Conservation (phyloP, 2,113 vertebrate species). For the Campylomormyrus numenius region DNA sequence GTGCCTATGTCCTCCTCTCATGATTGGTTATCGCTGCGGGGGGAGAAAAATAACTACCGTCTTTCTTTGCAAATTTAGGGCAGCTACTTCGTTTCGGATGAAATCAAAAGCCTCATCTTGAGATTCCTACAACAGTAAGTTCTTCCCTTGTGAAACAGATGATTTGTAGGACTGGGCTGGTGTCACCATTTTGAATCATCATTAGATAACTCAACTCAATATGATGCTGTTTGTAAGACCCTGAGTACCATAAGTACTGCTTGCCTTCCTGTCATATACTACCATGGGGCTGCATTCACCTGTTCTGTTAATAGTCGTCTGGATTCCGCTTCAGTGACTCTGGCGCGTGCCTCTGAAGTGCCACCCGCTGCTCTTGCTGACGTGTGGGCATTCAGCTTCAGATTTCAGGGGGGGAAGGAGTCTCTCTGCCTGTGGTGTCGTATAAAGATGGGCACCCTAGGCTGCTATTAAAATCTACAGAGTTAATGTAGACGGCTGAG, state of each 20-base stretch:
- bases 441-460: not conserved
- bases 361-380: not conserved
- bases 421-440: not conserved
- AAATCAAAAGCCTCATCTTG: constrained; percentile 69
- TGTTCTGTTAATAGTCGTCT: not conserved
- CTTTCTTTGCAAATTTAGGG: constrained; percentile 54
- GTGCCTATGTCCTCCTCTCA: not conserved
- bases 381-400: not conserved
- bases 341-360: not conserved
- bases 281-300: not conserved
- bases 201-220: not conserved
- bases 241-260: not conserved
- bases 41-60: not conserved
- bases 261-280: not conserved
- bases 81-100: constrained; percentile 73
- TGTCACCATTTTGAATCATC: not conserved
- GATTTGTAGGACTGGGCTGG: not conserved
- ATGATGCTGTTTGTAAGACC: not conserved
- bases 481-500: not conserved
- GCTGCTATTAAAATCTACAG: not conserved
- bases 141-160: not conserved
- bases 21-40: not conserved
- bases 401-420: not conserved
- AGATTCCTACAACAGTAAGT: constrained; percentile 82
- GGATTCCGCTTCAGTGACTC: not conserved